These are phyloP conservation scores for Eonycteris spelaea DNA, from an alignment of 2,113 vertebrate genomes.

Conservation along the genomic window DNA sequence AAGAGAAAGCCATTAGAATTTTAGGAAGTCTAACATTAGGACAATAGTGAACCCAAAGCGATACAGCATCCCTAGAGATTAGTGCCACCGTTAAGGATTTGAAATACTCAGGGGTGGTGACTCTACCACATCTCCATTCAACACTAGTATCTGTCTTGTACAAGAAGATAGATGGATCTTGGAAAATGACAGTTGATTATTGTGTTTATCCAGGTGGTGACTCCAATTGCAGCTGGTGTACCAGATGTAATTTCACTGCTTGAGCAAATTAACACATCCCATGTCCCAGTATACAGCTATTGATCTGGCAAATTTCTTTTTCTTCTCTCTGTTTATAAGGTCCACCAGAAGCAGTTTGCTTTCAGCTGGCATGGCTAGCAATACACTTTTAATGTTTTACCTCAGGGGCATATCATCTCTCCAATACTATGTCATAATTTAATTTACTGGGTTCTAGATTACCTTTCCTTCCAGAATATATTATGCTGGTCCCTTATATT, in stretches of 20 bases:
- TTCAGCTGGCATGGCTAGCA: not conserved
- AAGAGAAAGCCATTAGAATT: not conserved
- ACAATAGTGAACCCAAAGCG: not conserved
- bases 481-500: not conserved
- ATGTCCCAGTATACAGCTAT: not conserved
- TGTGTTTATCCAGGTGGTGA: not conserved
- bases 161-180: not conserved
- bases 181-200: not conserved
- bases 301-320: not conserved
- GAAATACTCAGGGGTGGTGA: not conserved
- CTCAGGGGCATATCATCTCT: not conserved
- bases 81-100: not conserved
- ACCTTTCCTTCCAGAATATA: not conserved
- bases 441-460: not conserved
- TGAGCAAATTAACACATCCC: not conserved
- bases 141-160: not conserved
- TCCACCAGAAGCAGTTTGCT: not conserved
- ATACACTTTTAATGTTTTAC: not conserved
- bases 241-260: not conserved
- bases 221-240: not conserved
- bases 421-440: not conserved
- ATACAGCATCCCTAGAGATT: not conserved
- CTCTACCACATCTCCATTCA: not conserved
- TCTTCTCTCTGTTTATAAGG: not conserved
- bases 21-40: not conserved